phyloP scores from a whole-genome alignment of 2,797 vertebrate species.

The Aratinga solstitialis region DNA sequence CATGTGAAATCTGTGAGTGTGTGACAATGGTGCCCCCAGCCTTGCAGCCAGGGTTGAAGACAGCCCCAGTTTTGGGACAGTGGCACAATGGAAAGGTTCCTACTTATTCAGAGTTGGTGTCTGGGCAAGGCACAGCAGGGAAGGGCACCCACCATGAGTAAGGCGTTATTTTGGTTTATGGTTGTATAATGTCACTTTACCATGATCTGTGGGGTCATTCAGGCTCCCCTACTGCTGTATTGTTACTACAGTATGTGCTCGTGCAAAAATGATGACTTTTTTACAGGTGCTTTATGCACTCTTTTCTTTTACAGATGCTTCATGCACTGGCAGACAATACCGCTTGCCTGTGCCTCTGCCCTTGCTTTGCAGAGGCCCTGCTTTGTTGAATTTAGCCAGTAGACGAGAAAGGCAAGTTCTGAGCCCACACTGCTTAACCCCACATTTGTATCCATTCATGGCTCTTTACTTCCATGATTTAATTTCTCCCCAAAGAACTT shows the following conservation, averaged over 20 bases:
- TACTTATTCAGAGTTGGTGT: fast-evolving
- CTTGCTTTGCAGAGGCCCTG: not conserved
- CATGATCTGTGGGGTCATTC: fast-evolving
- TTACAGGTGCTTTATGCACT: fast-evolving
- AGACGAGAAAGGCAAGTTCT: not conserved
- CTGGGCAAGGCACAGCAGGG: not conserved
- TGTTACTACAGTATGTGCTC: fast-evolving
- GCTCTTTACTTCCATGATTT: not conserved
- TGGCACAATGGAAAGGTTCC: fast-evolving
- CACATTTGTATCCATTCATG: not conserved
- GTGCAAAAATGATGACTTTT: not conserved
- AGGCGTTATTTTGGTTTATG: fast-evolving
- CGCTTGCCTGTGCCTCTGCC: not conserved
- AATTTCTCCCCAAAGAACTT: not conserved
- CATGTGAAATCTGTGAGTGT: fast-evolving
- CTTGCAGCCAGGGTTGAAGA: not conserved
- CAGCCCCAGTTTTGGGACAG: fast-evolving
- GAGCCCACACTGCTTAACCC: not conserved
- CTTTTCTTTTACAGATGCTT: fast-evolving
- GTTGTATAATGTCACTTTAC: fast-evolving
- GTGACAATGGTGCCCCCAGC: not conserved
- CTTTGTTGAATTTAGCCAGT: not conserved
- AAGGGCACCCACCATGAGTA: not conserved
- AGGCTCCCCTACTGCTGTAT: not conserved
- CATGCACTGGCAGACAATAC: fast-evolving